Evolutionary conservation across 2,797 vertebrate genomes (phyloP).

Genomic region (Botia kubotai): DNA sequence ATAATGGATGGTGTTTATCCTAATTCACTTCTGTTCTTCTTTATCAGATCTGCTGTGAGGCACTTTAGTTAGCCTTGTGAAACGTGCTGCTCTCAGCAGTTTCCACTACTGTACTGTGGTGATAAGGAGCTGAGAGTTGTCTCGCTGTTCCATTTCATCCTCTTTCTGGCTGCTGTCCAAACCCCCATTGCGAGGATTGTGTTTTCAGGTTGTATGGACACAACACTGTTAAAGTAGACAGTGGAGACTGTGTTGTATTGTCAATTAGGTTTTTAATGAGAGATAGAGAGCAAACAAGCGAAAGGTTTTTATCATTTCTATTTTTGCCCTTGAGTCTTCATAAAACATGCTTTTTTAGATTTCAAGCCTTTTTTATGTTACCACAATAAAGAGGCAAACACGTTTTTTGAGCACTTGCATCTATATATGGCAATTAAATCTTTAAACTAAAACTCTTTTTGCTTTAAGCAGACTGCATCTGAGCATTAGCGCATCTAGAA

Average conservation of each 20-base stretch:
- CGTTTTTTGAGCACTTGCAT: too few relatives aligned
- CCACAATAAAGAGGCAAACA: too few relatives aligned
- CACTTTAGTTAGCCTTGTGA: neutral
- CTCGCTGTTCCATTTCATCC: neutral
- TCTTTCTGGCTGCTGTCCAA: slow-evolving; percentile 17
- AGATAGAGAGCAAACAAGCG: neutral
- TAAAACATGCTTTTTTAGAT: too few relatives aligned
- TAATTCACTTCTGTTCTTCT: slow-evolving; percentile 20
- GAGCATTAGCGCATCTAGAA: neutral
- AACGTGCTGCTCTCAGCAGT: slow-evolving; percentile 42
- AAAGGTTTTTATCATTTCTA: too few relatives aligned
- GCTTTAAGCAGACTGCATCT: neutral
- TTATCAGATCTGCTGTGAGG: slow-evolving; percentile 7
- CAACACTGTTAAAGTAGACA: neutral
- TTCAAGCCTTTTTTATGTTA: too few relatives aligned
- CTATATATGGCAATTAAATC: too few relatives aligned
- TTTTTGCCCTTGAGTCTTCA: too few relatives aligned
- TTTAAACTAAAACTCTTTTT: too few relatives aligned
- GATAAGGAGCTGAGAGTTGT: slow-evolving; percentile 31
- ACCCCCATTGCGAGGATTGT: neutral
- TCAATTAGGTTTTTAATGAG: neutral
- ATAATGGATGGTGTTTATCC: slow-evolving; percentile 20
- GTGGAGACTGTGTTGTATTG: neutral
- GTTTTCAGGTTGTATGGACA: slow-evolving; percentile 5
- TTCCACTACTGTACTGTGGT: slow-evolving; percentile 6